These are phyloP conservation scores for Paraplagusia blochii DNA, from an alignment of 2,113 vertebrate species.

Conservation along the genomic window DNA sequence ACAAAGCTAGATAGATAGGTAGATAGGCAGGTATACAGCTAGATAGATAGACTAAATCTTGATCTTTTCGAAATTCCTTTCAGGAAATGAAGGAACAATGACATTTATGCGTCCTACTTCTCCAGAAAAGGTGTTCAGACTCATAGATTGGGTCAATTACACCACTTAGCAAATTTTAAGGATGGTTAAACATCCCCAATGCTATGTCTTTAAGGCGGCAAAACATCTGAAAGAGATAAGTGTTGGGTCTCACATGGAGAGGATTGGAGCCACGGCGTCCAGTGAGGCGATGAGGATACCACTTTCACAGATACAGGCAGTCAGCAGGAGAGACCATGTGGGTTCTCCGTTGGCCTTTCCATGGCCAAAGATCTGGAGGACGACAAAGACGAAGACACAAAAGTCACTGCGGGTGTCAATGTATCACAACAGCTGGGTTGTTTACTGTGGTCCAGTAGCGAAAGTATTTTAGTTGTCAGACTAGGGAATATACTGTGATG, in stretches of 20 bases:
- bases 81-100: no score
- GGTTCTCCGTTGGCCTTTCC: conserved; percentile 97
- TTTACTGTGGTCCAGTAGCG: no score
- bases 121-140: conserved; percentile 18
- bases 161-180: conserved; percentile 20
- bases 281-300: conserved; percentile 98
- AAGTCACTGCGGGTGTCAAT: neutral
- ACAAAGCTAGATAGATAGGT: no score
- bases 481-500: no score
- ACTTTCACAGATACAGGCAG: conserved; percentile 94
- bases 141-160: conserved; percentile 38
- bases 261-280: conserved; percentile 94
- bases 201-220: conserved; percentile 15
- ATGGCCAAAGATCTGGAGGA: conserved; percentile 89
- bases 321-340: conserved; percentile 95
- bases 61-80: no score
- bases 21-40: no score
- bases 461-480: no score
- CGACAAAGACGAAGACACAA: conserved; percentile 19
- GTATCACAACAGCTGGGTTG: neutral
- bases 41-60: no score
- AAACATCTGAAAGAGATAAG: conserved; percentile 7
- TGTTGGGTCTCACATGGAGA: conserved; percentile 87
- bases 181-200: conserved; percentile 26
- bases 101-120: conserved; percentile 4